Evolutionary conservation across 23 tunicate genomes (phyloP).

Genomic region (Trididemnum miniatum): DNA sequence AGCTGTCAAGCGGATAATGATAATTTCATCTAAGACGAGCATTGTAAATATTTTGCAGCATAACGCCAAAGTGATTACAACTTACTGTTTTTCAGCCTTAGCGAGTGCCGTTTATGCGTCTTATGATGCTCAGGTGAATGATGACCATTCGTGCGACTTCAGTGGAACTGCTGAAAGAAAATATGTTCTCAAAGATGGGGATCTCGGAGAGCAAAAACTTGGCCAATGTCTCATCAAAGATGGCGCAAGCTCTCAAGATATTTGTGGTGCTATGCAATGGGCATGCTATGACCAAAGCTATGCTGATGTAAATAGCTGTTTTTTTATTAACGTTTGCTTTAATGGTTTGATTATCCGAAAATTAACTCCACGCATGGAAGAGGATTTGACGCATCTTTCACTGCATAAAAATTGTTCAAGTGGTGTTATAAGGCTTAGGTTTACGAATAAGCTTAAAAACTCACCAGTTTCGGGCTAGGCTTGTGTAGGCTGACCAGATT

Average conservation of each 20-base stretch:
- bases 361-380: too few species aligned
- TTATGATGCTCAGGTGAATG: conserved; percentile 71
- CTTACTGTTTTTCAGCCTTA: conserved; percentile 39
- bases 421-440: too few species aligned
- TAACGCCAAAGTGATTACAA: too few species aligned
- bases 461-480: too few species aligned
- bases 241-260: conserved; percentile 41
- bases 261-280: conserved; percentile 91
- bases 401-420: too few species aligned
- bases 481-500: too few species aligned
- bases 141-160: conserved; percentile 73
- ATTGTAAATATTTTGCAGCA: too few species aligned
- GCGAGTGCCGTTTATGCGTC: conserved; percentile 71
- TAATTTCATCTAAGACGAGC: too few species aligned
- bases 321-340: too few species aligned
- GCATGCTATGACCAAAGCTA: conserved; percentile 75
- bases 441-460: too few species aligned
- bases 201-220: not conserved
- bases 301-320: conserved; percentile 66
- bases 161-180: conserved; percentile 74
- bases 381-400: too few species aligned
- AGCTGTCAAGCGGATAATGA: not conserved
- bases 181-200: conserved; percentile 62
- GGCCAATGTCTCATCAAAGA: conserved; percentile 61
- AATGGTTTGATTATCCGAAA: too few species aligned